A percentile compares a stretch with the other conserved stretches of the same genome.
phyloP scores from a whole-genome alignment of 1,140 invertebrate genomes.

The Daktulosphaira vitifoliae region DNA sequence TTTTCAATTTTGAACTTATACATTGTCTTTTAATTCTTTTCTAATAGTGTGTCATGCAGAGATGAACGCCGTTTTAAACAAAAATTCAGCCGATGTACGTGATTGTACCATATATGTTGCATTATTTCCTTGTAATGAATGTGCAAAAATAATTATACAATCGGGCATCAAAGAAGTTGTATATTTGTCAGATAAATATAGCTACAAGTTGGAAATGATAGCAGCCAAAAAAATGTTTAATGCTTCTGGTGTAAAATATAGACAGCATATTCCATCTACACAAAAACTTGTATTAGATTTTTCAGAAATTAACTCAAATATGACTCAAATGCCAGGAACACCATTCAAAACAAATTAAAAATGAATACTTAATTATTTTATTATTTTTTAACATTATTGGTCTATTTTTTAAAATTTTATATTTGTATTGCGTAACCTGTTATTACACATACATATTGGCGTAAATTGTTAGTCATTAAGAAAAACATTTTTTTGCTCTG shows the following conservation, averaged over 20 bases:
- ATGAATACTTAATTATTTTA: background rate
- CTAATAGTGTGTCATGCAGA: constrained; percentile 92
- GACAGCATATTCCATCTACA: constrained; percentile 56
- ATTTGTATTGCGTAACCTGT: too few relatives aligned
- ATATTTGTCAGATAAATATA: constrained; percentile 74
- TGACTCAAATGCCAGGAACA: constrained; percentile 45
- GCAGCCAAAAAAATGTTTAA: constrained; percentile 76
- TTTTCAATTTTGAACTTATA: background rate
- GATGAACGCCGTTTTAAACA: constrained; percentile 92
- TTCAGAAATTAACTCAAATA: constrained; percentile 48
- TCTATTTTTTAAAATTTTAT: too few relatives aligned
- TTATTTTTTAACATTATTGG: too few relatives aligned
- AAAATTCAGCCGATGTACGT: constrained; percentile 65
- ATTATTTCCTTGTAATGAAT: constrained; percentile 92
- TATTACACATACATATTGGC: too few relatives aligned
- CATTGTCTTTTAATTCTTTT: constrained; percentile 30
- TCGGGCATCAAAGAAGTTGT: constrained; percentile 74
- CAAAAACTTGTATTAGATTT: constrained; percentile 62
- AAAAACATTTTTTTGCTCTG: too few relatives aligned
- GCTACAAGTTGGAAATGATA: constrained; percentile 53
- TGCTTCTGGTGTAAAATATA: constrained; percentile 57
- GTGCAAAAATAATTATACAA: constrained; percentile 94
- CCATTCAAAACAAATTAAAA: constrained; percentile 38
- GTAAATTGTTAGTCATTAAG: too few relatives aligned
- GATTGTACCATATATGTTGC: constrained; percentile 77